A percentile compares a stretch with the other conserved stretches of the same genome.
phyloP scores from a whole-genome alignment of 2,888 invertebrate genomes.

The Cephus runcator region DNA sequence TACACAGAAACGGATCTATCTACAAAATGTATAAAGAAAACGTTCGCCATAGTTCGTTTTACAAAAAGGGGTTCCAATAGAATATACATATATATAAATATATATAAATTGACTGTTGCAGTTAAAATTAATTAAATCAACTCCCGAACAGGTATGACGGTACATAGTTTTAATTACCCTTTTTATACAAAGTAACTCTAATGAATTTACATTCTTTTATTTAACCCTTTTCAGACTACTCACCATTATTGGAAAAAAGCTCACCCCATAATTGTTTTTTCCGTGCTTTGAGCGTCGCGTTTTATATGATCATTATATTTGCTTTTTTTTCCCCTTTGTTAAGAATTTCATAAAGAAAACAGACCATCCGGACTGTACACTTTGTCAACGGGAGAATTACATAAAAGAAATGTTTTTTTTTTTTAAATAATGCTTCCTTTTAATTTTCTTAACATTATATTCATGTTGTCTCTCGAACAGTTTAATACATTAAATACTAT shows the following conservation, averaged over 20 bases:
- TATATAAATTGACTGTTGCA: neutral
- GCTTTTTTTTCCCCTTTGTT: neutral
- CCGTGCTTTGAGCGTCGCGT: neutral
- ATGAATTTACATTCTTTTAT: neutral
- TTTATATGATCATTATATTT: neutral
- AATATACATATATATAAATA: neutral
- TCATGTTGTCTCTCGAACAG: neutral
- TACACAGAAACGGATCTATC: neutral
- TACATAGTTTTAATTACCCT: neutral
- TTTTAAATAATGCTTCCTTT: neutral
- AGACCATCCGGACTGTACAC: neutral
- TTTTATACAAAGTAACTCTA: neutral
- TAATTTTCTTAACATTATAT: neutral
- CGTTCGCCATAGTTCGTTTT: neutral
- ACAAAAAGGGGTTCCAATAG: neutral
- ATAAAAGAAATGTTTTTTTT: neutral
- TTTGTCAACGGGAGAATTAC: neutral
- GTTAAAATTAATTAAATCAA: neutral
- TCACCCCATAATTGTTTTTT: neutral
- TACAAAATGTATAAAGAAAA: neutral
- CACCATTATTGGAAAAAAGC: neutral
- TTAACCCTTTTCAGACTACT: neutral
- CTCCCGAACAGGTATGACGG: neutral
- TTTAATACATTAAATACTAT: neutral
- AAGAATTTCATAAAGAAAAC: neutral